These are phyloP conservation scores for Babylonia areolata DNA, from an alignment of 1,140 invertebrate species.

Conservation along the genomic window DNA sequence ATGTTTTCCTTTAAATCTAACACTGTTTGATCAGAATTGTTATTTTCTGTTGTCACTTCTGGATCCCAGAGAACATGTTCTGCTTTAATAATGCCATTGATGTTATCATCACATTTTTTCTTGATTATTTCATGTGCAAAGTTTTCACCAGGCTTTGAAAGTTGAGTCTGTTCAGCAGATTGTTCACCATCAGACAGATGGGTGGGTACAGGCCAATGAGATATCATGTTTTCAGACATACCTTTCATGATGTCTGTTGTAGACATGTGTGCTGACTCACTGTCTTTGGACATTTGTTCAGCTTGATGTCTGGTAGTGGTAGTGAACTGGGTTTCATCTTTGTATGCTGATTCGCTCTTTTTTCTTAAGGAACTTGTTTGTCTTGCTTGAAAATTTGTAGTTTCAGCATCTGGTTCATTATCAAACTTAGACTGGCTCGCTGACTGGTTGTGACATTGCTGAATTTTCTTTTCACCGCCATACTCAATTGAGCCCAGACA, in stretches of 20 bases:
- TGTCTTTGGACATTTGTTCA: not conserved
- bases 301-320: too few species aligned
- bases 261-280: not conserved
- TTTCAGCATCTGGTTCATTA: not conserved
- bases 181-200: not conserved
- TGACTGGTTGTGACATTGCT: not conserved
- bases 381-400: not conserved
- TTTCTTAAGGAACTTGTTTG: too few species aligned
- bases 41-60: not conserved
- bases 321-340: not conserved
- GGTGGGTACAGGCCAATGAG: not conserved
- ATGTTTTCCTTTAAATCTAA: not conserved
- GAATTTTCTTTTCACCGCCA: not conserved
- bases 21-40: not conserved
- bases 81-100: not conserved
- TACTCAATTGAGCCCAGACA: not conserved
- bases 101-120: too few species aligned
- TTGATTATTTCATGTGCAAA: not conserved
- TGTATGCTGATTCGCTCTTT: too few species aligned
- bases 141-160: not conserved
- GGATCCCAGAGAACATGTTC: not conserved
- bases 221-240: not conserved
- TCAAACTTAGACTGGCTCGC: not conserved
- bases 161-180: not conserved
- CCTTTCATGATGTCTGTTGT: not conserved